Percentiles rank a stretch among this genome's conserved stretches.
phyloP scores from a whole-genome alignment of 2,888 invertebrate genomes.

The Ctenicera cuprea region DNA sequence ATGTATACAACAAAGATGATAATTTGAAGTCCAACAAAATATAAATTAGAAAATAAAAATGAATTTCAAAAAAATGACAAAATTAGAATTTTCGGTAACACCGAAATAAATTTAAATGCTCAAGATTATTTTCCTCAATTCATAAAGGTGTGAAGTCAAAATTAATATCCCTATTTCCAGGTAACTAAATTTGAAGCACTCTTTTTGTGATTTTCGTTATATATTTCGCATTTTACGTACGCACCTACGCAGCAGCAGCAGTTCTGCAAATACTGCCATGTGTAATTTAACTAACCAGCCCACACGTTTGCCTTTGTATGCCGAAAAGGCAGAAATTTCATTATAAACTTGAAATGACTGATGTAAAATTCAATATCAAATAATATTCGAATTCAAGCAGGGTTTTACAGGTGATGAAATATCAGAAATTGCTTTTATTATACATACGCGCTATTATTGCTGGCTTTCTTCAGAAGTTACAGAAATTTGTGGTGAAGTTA shows the following conservation, averaged over 20 bases:
- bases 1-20: too few relatives aligned
- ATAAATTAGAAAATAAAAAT: too few relatives aligned
- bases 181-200: slow-evolving; percentile 1
- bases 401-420: slow-evolving; percentile 1
- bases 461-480: too few relatives aligned
- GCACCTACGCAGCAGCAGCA: background rate
- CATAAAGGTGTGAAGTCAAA: background rate
- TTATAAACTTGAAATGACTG: slow-evolving; percentile 24
- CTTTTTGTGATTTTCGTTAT: slow-evolving; percentile 8
- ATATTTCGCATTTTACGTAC: background rate
- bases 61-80: too few relatives aligned
- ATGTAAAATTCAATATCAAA: slow-evolving; percentile 22
- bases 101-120: too few relatives aligned
- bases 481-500: too few relatives aligned
- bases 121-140: background rate
- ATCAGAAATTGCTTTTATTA: background rate
- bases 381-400: background rate
- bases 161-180: background rate
- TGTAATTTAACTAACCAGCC: slow-evolving; percentile 13
- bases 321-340: slow-evolving; percentile 8
- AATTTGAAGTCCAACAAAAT: too few relatives aligned
- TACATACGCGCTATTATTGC: too few relatives aligned
- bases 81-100: too few relatives aligned
- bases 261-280: background rate
- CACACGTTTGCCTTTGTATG: background rate